Conservation (phyloP, 53 echinoderm and acorn worm genomes). For the Holothuria scabra region DNA sequence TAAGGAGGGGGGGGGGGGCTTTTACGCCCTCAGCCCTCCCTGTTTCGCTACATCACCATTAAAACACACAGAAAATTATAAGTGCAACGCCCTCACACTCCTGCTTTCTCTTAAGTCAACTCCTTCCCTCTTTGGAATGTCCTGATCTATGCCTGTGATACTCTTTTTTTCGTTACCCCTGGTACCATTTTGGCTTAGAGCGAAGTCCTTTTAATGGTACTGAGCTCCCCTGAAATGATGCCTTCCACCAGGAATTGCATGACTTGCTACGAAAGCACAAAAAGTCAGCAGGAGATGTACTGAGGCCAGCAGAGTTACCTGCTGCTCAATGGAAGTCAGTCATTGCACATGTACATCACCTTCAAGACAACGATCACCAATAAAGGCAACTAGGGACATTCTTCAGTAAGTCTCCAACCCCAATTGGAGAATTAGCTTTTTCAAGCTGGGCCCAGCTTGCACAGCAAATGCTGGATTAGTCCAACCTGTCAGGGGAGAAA, state of each 20-base stretch:
- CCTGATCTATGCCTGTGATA: too few species aligned
- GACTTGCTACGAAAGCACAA: slow-evolving; percentile 26
- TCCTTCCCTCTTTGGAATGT: too few species aligned
- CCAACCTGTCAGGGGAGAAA: slow-evolving; percentile 28
- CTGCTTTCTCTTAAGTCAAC: too few species aligned
- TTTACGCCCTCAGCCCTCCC: too few species aligned
- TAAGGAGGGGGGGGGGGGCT: too few species aligned
- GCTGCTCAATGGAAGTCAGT: not conserved
- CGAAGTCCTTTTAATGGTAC: too few species aligned
- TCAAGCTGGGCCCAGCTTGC: slow-evolving; percentile 28
- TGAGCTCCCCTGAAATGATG: not conserved
- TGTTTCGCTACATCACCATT: too few species aligned
- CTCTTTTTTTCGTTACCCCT: not conserved
- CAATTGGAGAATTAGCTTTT: slow-evolving; percentile 23
- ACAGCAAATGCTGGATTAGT: slow-evolving; percentile 41
- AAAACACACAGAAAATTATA: too few species aligned
- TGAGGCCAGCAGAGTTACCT: not conserved
- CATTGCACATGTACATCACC: slow-evolving; percentile 6
- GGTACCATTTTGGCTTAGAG: not conserved
- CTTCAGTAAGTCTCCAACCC: slow-evolving; percentile 54
- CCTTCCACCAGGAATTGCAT: slow-evolving; percentile 26
- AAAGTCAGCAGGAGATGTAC: slow-evolving; percentile 46
- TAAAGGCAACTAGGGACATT: slow-evolving; percentile 53
- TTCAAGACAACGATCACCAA: not conserved
- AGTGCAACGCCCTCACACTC: too few species aligned